Conservation (phyloP, 2,113 vertebrate genomes). For the Epinephelus moara region DNA sequence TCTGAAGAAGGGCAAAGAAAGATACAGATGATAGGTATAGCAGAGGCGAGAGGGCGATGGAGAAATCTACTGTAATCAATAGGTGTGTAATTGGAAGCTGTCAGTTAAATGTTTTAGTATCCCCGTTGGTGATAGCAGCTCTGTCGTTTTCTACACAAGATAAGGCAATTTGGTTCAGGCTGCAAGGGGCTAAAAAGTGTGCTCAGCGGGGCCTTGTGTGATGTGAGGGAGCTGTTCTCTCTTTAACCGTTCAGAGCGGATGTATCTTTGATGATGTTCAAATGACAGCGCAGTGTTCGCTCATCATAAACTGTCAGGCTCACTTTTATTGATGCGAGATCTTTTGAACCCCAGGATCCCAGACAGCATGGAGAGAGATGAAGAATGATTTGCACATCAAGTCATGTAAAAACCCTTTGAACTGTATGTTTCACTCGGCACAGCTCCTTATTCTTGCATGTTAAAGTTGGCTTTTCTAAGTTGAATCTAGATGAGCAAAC, state of each 20-base stretch:
- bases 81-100: constrained; percentile 67
- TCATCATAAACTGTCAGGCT: constrained; percentile 43
- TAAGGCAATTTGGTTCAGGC: constrained; percentile 57
- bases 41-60: constrained; percentile 17
- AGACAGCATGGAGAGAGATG: constrained; percentile 13
- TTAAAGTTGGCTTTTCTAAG: neutral
- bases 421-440: constrained; percentile 8
- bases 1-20: constrained; percentile 33
- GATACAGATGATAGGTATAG: constrained; percentile 30
- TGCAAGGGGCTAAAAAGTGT: constrained; percentile 12
- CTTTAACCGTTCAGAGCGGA: constrained; percentile 39
- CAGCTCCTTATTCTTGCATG: constrained; percentile 15
- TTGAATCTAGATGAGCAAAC: constrained; percentile 6
- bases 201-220: constrained; percentile 12
- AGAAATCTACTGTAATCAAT: constrained; percentile 69
- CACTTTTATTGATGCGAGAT: constrained; percentile 37
- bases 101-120: constrained; percentile 66
- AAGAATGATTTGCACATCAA: constrained; percentile 33
- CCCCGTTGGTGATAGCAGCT: constrained; percentile 32
- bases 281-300: constrained; percentile 43
- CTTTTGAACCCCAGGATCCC: constrained; percentile 17
- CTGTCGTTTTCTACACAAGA: constrained; percentile 38
- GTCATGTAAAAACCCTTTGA: constrained; percentile 15
- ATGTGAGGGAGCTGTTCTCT: constrained; percentile 20
- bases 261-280: constrained; percentile 48